A percentile compares a stretch with the other conserved stretches of the same genome.
These are phyloP conservation scores for Riptortus pedestris DNA, from an alignment of 1,140 invertebrate species.

Conservation along the genomic window DNA sequence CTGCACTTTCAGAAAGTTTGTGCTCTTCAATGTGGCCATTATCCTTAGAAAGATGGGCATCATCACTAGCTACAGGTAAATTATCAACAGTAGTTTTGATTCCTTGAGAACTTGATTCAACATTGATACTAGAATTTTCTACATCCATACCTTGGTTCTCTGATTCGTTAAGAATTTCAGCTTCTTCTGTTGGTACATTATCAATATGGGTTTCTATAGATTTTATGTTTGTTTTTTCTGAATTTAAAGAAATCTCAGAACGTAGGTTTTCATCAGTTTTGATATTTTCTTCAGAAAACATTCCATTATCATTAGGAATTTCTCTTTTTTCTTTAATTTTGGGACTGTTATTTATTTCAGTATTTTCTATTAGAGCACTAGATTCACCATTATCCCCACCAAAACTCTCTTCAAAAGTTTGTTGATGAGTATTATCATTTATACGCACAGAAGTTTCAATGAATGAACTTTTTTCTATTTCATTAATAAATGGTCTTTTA, in stretches of 20 bases:
- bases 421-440: background rate
- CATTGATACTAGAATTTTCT: background rate
- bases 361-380: background rate
- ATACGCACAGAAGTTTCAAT: background rate
- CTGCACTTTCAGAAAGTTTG: background rate
- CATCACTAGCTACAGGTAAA: no score
- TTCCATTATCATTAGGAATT: no score
- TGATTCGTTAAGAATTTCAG: background rate
- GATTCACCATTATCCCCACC: background rate
- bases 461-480: no score
- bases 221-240: no score
- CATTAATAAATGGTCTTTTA: background rate
- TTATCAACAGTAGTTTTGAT: background rate
- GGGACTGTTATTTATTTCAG: background rate
- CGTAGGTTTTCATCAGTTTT: no score
- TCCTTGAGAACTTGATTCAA: background rate
- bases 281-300: no score
- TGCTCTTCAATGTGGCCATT: no score
- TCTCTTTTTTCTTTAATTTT: no score
- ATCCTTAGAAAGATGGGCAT: no score
- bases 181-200: no score
- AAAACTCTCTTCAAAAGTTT: background rate
- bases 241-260: background rate
- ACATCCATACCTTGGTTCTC: background rate
- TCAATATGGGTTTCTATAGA: no score